Evolutionary conservation across 2,113 vertebrate genomes (phyloP).

Genomic region (Oncorhynchus masou): DNA sequence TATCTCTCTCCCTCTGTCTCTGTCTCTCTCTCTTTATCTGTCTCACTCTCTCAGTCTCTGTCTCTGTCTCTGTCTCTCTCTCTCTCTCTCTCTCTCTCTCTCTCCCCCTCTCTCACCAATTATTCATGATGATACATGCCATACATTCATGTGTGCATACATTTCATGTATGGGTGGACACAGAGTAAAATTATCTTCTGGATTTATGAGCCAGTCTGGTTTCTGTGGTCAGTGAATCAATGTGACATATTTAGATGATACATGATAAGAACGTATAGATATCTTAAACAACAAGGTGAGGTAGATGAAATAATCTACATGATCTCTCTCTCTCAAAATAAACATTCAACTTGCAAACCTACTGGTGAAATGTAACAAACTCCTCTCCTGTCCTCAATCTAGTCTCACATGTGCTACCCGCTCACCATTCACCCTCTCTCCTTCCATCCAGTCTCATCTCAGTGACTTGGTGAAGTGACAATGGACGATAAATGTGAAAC

Average conservation of each 20-base stretch:
- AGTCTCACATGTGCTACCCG: conserved; percentile 21
- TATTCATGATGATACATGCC: neutral
- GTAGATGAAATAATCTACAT: conserved; percentile 62
- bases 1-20: too few species aligned
- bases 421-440: conserved; percentile 27
- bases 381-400: conserved; percentile 18
- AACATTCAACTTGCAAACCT: conserved; percentile 24
- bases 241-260: conserved; percentile 14
- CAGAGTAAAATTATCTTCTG: too few species aligned
- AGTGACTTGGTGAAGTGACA: conserved; percentile 9
- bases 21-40: too few species aligned
- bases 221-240: conserved; percentile 10
- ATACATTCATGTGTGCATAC: too few species aligned
- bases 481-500: conserved; percentile 47
- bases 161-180: too few species aligned
- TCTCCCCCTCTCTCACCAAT: neutral
- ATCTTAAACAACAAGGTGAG: conserved; percentile 55
- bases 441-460: conserved; percentile 48
- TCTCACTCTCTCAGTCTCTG: too few species aligned
- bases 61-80: too few species aligned
- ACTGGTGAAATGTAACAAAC: conserved; percentile 25
- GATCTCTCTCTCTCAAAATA: conserved; percentile 25
- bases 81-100: neutral
- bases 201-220: neutral
- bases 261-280: conserved; percentile 17